Base-by-base conservation (phyloP, 2,888 invertebrate species). In the Oligia strigilis region DNA sequence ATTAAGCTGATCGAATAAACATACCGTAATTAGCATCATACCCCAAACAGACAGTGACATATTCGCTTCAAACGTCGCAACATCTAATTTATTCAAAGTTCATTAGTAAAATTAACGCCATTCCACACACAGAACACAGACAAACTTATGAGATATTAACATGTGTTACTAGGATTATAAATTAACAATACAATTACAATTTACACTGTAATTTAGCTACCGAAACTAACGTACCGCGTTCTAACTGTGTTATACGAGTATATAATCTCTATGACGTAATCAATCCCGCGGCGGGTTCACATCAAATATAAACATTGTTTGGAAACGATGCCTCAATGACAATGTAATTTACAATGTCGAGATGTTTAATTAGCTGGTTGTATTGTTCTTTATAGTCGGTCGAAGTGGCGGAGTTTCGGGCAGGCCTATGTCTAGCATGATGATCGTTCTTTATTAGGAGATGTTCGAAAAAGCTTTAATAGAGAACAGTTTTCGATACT, bases 111-210 rank as follows among this genome's bases (percentile, higher is more conserved):
- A 90, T 90, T 89, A 88, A 89, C 81, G 78, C 72, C 49, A 70
- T 81, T 82, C 65, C 75, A 69, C 76, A 82, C 82, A 88, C 81
- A 70, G 78, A 84, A 85, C 82, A 79, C 74, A 86, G 84, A 77
- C 75, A 84, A 89, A 89, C 88, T 87, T 89, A 88, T 88, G 86
- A 87, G 87, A 87, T 81, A 87, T 88, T 87, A 90, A 90, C 90
- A 90, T 90, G 82, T 91, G 89, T 89, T 89, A 86, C 86, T 85
- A 78, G 84, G 87, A 88, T 90, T 88, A 91, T 91, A 91, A 91
- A 92, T 92, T 92, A 89, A 86, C 87, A 86, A 87, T 88, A 90
- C 90, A 91, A 91, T 91, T 90, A 88, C 88, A 91, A 91, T 92
- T 91, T 87, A 88, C 83, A 83, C 77, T 75, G 84, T 88, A 88